Percentiles rank a stretch among this genome's conserved stretches.
These are phyloP conservation scores for Malurus alboscapulatus DNA, from an alignment of 2,113 vertebrate species.

Conservation along the genomic window DNA sequence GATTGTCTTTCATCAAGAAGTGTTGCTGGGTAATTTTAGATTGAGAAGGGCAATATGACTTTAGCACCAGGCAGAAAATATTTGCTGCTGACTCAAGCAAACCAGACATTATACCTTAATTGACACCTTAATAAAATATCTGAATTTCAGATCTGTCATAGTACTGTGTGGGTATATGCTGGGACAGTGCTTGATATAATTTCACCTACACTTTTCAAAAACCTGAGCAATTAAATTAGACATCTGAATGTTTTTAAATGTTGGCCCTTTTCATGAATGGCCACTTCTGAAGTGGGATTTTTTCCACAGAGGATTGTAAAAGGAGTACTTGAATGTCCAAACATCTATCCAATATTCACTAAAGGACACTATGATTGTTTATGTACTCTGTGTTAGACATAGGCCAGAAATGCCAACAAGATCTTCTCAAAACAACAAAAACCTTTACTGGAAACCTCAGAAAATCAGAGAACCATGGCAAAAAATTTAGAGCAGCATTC, in stretches of 20 bases:
- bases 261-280: background rate
- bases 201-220: background rate
- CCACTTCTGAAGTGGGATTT: background rate
- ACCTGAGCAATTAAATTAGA: background rate
- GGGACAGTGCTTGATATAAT: background rate
- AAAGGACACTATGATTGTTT: background rate
- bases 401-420: background rate
- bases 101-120: background rate
- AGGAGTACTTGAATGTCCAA: background rate
- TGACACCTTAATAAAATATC: background rate
- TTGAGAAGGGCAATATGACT: background rate
- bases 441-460: background rate
- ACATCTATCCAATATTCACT: background rate
- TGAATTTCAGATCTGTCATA: background rate
- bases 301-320: background rate
- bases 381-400: background rate
- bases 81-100: background rate
- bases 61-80: background rate
- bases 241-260: background rate
- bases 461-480: background rate
- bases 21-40: background rate
- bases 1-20: background rate
- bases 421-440: background rate
- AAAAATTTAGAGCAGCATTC: background rate
- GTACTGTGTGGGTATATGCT: background rate